These are phyloP conservation scores for Rhadina sibilatrix DNA, from an alignment of 2,113 vertebrate genomes.

Conservation along the genomic window DNA sequence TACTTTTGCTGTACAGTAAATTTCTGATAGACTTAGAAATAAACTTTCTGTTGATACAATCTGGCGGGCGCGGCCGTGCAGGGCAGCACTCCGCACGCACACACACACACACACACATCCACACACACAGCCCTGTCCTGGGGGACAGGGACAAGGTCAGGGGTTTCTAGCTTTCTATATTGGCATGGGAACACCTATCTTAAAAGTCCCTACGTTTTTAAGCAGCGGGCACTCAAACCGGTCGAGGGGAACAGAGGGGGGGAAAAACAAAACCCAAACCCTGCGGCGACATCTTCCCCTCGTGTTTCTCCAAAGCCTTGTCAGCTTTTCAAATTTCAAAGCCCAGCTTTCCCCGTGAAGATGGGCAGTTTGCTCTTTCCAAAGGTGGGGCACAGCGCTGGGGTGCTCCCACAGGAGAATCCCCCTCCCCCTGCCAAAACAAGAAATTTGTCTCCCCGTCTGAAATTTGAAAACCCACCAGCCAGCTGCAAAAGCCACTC, in stretches of 20 bases:
- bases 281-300: not conserved
- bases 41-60: slow-evolving; percentile 72
- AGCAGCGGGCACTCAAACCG: slow-evolving; percentile 32
- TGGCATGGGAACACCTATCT: slow-evolving; percentile 54
- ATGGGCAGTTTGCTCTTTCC: not conserved
- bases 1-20: slow-evolving; percentile 76
- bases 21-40: slow-evolving; percentile 73
- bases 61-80: not conserved
- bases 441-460: not conserved
- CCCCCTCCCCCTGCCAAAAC: not conserved
- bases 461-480: slow-evolving; percentile 45
- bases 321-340: slow-evolving; percentile 31
- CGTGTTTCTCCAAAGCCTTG: not conserved
- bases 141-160: not conserved
- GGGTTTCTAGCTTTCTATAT: slow-evolving; percentile 57
- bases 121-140: not conserved
- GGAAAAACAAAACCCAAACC: not conserved
- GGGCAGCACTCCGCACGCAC: not conserved
- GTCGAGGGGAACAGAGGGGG: not conserved
- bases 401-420: not conserved
- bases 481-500: slow-evolving; percentile 46
- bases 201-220: slow-evolving; percentile 65
- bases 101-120: not conserved
- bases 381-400: rapidly evolving
- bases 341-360: rapidly evolving